These are phyloP conservation scores for Scyliorhinus canicula DNA, from an alignment of 2,797 vertebrate species.

Conservation along the genomic window DNA sequence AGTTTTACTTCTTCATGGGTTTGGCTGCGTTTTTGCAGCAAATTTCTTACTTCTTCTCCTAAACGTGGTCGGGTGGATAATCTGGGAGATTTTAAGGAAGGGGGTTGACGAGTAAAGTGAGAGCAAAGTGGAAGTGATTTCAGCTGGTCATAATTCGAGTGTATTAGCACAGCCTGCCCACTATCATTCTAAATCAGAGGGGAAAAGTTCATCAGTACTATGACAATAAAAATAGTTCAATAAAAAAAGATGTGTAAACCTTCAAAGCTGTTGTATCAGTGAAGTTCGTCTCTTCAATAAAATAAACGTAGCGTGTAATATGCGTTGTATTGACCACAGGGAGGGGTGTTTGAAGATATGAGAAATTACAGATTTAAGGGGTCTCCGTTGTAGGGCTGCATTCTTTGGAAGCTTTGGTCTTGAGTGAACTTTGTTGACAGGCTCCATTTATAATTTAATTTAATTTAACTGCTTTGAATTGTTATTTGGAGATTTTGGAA, in stretches of 20 bases:
- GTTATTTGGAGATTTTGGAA: background rate
- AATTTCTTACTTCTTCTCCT: background rate
- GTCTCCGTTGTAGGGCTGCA: background rate
- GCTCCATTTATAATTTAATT: background rate
- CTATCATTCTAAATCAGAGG: background rate
- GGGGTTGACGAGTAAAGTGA: background rate
- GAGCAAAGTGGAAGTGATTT: background rate
- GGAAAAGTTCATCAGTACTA: background rate
- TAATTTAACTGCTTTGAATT: background rate
- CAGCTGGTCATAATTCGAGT: background rate
- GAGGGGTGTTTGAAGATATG: background rate
- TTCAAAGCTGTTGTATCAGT: background rate
- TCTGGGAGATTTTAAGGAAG: background rate
- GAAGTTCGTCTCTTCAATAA: background rate
- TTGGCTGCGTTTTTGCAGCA: background rate
- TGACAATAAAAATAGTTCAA: background rate
- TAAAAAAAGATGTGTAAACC: background rate
- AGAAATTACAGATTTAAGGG: background rate
- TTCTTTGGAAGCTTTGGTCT: background rate
- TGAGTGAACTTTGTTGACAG: background rate
- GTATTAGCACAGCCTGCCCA: background rate
- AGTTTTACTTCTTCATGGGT: background rate
- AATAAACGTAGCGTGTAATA: background rate
- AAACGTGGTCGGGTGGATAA: background rate
- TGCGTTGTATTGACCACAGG: background rate